Percentiles rank a stretch among this genome's conserved stretches.
These are phyloP conservation scores for Lutjanus erythropterus DNA, from an alignment of 2,113 vertebrate species.

Conservation along the genomic window DNA sequence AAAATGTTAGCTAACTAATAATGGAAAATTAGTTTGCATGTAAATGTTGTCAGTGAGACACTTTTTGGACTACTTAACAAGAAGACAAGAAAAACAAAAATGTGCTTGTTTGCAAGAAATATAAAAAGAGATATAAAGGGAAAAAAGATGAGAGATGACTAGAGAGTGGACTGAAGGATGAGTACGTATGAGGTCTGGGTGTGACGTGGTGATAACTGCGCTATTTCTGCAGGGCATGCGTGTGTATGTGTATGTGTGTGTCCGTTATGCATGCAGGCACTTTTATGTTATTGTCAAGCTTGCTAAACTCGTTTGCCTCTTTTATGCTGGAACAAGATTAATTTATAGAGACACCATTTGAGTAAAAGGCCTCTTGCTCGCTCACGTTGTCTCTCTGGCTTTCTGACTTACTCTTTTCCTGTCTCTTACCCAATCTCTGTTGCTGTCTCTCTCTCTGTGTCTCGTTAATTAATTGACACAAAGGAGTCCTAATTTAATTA, in stretches of 20 bases:
- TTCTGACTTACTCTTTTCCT: constrained; percentile 47
- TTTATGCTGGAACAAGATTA: constrained; percentile 35
- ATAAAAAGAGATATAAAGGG: background rate
- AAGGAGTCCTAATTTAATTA: constrained; percentile 90
- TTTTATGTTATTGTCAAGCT: constrained; percentile 40
- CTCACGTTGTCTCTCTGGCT: constrained; percentile 27
- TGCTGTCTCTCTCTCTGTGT: constrained; percentile 62
- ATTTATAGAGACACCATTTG: constrained; percentile 46
- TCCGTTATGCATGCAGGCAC: background rate
- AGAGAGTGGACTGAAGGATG: background rate
- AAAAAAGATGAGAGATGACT: background rate
- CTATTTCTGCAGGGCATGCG: background rate
- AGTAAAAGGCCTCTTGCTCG: constrained; percentile 29
- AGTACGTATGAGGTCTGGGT: constrained; percentile 1
- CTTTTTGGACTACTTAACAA: constrained; percentile 2
- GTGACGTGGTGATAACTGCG: constrained; percentile 2
- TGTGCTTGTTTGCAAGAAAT: background rate
- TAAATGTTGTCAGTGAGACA: too few relatives aligned
- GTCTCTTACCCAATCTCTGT: constrained; percentile 66
- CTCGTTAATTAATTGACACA: constrained; percentile 90
- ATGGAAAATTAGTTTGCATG: too few relatives aligned
- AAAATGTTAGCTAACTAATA: too few relatives aligned
- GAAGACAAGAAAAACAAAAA: background rate
- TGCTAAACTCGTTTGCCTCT: constrained; percentile 22
- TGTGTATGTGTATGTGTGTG: constrained; percentile 16